Evolutionary conservation across 2,797 vertebrate genomes (phyloP).

Genomic region (Gouania willdenowi): DNA sequence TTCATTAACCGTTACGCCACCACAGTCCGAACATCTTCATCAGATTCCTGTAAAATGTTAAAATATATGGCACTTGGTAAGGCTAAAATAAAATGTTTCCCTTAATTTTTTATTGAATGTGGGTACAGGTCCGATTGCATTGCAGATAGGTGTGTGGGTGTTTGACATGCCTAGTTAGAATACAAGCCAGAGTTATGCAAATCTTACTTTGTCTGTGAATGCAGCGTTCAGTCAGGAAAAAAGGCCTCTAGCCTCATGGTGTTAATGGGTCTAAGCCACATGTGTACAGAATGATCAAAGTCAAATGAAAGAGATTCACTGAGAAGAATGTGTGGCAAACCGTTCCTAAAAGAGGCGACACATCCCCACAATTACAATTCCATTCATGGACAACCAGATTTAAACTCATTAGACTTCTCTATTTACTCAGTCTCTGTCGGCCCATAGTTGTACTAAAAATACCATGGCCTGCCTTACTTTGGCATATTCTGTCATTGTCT

Average conservation of each 20-base stretch:
- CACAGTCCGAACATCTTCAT: too few relatives aligned
- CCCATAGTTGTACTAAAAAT: slow-evolving; percentile 75
- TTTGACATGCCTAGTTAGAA: slow-evolving; percentile 72
- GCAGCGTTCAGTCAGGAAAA: slow-evolving; percentile 39
- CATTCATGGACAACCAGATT: slow-evolving; percentile 67
- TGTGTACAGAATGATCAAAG: slow-evolving; percentile 73
- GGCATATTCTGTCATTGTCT: slow-evolving; percentile 69
- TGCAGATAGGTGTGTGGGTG: slow-evolving; percentile 21
- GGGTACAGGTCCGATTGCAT: slow-evolving; percentile 61
- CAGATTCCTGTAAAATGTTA: too few relatives aligned
- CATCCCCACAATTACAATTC: slow-evolving; percentile 73
- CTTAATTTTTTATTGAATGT: too few relatives aligned
- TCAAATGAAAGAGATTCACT: slow-evolving; percentile 78
- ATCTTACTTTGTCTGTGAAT: slow-evolving; percentile 6
- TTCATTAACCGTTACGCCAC: too few relatives aligned
- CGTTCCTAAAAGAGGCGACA: slow-evolving; percentile 74
- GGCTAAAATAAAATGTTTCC: slow-evolving; percentile 76
- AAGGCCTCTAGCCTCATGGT: slow-evolving; percentile 41
- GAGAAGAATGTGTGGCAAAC: slow-evolving; percentile 75
- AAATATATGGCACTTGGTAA: slow-evolving; percentile 73
- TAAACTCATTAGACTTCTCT: slow-evolving; percentile 78
- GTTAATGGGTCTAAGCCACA: slow-evolving; percentile 76
- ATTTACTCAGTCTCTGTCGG: slow-evolving; percentile 77
- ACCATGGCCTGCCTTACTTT: slow-evolving; percentile 80
- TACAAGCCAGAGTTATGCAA: slow-evolving; percentile 56